Base-by-base conservation (phyloP, 2,888 invertebrate genomes). In the Ormyrus nitidulus region DNA sequence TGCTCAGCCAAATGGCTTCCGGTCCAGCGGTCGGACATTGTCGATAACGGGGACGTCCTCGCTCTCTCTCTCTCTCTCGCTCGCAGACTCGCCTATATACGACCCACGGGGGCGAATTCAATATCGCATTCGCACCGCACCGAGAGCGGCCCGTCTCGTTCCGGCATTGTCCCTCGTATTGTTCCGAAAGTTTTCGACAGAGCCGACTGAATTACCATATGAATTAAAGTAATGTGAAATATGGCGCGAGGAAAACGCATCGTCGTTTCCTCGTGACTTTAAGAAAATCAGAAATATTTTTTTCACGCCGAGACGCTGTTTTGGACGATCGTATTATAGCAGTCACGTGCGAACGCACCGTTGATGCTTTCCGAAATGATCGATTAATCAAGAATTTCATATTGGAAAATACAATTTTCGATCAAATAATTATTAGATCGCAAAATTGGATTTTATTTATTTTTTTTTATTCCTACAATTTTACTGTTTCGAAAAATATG, bases 151-250 rank as follows among this genome's bases (percentile, higher is more conserved):
- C 64, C 81, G 79, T 82, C 54, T 71, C 62, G 62, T 84, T 83
- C 85, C 84, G 82, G 85, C 86, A 86, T 88, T 88, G 87, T 88
- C 86, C 87, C 85, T 86, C 85, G 87, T 86, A 89, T 90, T 89
- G 90, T 89, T 85, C 85, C 84, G 82, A 89, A 90, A 89, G 88
- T 89, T 90, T 89, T 88, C 86, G 86, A 83, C 84, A 86, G 85
- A 85, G 85, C 85, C 85, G 61, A 46, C 69, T 83, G 79, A 85
- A 94, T 94, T 95, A 94, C 94, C 95, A 95, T 95, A 94, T 94
- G 94, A 95, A 95, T 95, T 94, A 94, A 94, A 94, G 93, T 94
- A 93, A 92, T 90, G 93, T 94, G 94, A 95, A 94, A 94, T 94
- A 94, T 94, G 94, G 94, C 93, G 65, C 54, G 76, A 76, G 79